Evolutionary conservation across 1,140 invertebrate genomes (phyloP).

Genomic region (Pogonomyrmex californicus): DNA sequence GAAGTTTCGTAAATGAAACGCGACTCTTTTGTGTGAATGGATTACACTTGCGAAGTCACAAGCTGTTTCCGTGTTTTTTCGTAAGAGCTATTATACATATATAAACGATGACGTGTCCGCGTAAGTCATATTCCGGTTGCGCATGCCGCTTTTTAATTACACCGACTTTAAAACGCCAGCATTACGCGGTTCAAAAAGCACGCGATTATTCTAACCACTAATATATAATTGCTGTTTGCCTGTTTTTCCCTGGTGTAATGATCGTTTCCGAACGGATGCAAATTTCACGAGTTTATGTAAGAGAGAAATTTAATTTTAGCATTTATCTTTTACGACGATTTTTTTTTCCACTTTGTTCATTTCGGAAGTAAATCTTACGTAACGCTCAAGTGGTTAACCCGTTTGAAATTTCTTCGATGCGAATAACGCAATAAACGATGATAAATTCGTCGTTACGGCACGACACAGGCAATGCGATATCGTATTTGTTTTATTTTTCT

Average conservation of each 20-base stretch:
- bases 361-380: neutral
- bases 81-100: conserved; percentile 21
- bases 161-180: neutral
- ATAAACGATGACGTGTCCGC: neutral
- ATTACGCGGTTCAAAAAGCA: neutral
- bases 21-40: conserved; percentile 1
- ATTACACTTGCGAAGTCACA: neutral
- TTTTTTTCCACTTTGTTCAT: neutral
- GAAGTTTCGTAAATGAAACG: conserved; percentile 32
- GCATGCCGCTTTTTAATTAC: conserved; percentile 40
- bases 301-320: neutral
- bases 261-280: neutral
- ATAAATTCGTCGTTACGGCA: conserved; percentile 30
- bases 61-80: conserved; percentile 16
- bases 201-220: neutral
- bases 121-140: conserved; percentile 1
- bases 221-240: neutral
- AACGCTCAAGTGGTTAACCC: neutral
- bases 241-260: neutral
- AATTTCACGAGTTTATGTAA: conserved; percentile 11
- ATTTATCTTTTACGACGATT: conserved; percentile 15
- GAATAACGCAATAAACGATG: neutral
- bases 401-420: neutral
- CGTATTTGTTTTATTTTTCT: neutral
- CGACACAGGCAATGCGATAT: neutral